Base-by-base conservation (phyloP, 2,888 invertebrate genomes). In the Drosophila acutilabella region DNA sequence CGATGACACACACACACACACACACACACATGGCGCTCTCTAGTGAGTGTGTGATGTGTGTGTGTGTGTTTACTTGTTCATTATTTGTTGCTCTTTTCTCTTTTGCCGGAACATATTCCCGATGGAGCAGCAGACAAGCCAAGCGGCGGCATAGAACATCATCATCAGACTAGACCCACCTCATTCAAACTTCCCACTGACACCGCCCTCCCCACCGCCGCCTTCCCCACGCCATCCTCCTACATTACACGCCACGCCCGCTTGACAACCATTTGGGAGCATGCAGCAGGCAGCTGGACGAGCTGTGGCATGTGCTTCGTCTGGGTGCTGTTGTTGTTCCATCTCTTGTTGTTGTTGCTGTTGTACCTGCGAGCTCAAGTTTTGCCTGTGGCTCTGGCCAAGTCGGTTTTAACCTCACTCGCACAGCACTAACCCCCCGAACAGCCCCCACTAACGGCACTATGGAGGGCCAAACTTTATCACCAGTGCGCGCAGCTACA, bases 81-180 rank as follows among this genome's bases (percentile, higher is more conserved):
- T 82, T 86, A 88, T 83, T 76, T 85, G 87, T 85, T 87, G 80
- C 83, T 83, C 78, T 80, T 85, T 69, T 81, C 72, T 78, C 72
- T 69, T 61, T 56, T 69, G 78, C 75, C 65, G 65, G 73, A 58
- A 59, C 59, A 59, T 81, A 86, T 75, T 78, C 92, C 82, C 91
- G 67, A 69, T 87, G 89, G 92, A 90, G 89, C 89, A 89, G 85
- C 89, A 83, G 78, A 79, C 88, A 90, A 90, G 91, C 90, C 87
- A 81, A 80, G 79, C 83, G 83, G 89, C 89, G 91, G 89, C 91
- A 89, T 87, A 89, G 90, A 91, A 91, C 90, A 91, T 90, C 90
- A 89, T 89, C 91, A 90, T 90, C 91, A 79, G 82, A 68, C 86
- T 82, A 82, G 72, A 68, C 71, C 62, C 38, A 13, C 36, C 33